Base-by-base conservation (phyloP, 2,113 vertebrate genomes). In the Chloroceryle aenea region DNA sequence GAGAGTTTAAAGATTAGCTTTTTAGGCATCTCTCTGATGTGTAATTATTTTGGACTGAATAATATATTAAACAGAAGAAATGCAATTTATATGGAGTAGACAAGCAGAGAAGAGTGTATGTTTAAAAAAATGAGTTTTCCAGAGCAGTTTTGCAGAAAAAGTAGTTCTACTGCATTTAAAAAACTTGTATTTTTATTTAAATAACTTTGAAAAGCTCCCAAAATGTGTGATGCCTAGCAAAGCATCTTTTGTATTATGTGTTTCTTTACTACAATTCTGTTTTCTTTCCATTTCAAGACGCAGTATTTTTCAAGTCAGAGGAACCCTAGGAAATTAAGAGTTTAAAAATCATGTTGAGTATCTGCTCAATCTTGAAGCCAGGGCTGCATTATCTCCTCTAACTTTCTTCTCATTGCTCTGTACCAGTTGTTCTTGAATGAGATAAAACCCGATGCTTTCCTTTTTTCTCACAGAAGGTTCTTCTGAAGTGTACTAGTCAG, bases 21-120 rank as follows among this genome's bases (percentile, higher is more conserved):
- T 59, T 85, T 85, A 85, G 77, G 77, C 87, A 76, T 80, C 50
- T 95, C 92, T 93, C 88, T 90, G 72, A 76, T 85, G 52, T 93
- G 50, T 85, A 71, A 77, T 90, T 88, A 48, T 80, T 88, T 75
- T 8, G 5, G 27, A 23, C 23, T 91, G 59, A 88, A 71, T 87
- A 85, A 69, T 88, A 64, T 21, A 6, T 66, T 85, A 85, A 79
- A 50, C 40, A 91, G 71, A 69, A 87, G 84, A 61, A 34, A 61
- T 3, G 40, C 56, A 72, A 73, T 84, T 79, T 87, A 48, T 73
- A 71, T 82, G 9, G 36, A 43, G 40, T 14, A 74, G 74, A 48
- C 79, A 85, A 89, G 81, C 64, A 61, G 67, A 87, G 81, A 74
- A 62, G 66, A 56, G 9, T 3, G 6, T 74, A 32, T 61, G 40